phyloP scores from a whole-genome alignment of 2,113 vertebrate genomes.

The Aspidoscelis tigris region DNA sequence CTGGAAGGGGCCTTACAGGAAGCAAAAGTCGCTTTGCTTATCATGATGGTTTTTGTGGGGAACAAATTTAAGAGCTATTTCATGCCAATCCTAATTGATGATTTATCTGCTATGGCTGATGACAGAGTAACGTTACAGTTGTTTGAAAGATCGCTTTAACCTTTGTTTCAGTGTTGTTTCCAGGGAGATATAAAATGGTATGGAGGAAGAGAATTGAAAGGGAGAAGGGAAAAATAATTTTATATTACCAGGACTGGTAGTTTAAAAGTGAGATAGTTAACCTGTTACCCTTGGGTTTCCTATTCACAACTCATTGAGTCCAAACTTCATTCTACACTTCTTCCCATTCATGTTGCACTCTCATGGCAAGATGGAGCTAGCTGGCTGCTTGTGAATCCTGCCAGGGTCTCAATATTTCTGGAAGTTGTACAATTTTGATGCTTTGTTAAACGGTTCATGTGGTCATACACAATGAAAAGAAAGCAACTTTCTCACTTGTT shows the following conservation, averaged over 20 bases:
- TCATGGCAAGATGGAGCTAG: slow-evolving; percentile 10
- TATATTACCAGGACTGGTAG: slow-evolving; percentile 8
- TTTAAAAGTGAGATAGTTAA: slow-evolving; percentile 14
- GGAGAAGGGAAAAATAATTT: slow-evolving; percentile 2
- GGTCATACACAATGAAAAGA: not conserved
- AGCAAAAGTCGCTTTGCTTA: not conserved
- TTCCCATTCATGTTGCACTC: slow-evolving; percentile 1
- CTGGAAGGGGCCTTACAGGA: not conserved
- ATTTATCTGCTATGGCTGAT: slow-evolving; percentile 61
- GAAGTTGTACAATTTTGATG: not conserved
- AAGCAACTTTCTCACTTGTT: not conserved
- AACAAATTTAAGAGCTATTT: slow-evolving; percentile 31
- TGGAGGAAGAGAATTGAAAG: slow-evolving; percentile 28
- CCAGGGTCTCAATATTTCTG: not conserved
- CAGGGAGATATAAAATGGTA: slow-evolving; percentile 53
- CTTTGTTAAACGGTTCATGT: not conserved
- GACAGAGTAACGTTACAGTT: slow-evolving; percentile 40
- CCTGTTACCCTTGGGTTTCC: not conserved
- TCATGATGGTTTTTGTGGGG: slow-evolving; percentile 44
- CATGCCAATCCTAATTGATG: slow-evolving; percentile 53
- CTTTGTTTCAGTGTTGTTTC: slow-evolving; percentile 54
- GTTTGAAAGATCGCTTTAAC: slow-evolving; percentile 51
- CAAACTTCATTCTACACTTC: not conserved
- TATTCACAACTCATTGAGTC: slow-evolving; percentile 1
- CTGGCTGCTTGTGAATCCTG: not conserved